These are phyloP conservation scores for Hystrix brachyura DNA, from an alignment of 2,113 vertebrate species.

Conservation along the genomic window DNA sequence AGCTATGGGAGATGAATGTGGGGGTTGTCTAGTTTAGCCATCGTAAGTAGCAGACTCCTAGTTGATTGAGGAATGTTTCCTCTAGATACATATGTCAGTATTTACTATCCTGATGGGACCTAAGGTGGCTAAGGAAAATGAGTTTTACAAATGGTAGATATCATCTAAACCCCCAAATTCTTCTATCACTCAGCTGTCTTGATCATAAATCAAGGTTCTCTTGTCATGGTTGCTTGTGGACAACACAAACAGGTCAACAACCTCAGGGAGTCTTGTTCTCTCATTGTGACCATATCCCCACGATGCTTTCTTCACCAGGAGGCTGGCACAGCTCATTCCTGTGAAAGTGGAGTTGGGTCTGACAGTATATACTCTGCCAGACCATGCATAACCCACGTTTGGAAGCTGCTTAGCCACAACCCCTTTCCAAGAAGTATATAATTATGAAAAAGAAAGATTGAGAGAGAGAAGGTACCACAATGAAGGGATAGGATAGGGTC, in stretches of 20 bases:
- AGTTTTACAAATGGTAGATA: background rate
- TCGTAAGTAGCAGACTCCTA: background rate
- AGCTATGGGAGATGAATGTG: background rate
- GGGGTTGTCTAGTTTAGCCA: background rate
- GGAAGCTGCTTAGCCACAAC: background rate
- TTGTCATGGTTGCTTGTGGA: background rate
- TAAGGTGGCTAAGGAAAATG: background rate
- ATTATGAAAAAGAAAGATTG: background rate
- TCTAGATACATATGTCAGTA: background rate
- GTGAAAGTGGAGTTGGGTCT: background rate
- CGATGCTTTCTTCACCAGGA: background rate
- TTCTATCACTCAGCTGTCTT: background rate
- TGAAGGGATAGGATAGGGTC: background rate
- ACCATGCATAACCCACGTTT: background rate
- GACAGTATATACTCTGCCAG: background rate
- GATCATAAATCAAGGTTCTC: background rate
- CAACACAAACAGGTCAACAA: background rate
- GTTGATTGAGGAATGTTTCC: background rate
- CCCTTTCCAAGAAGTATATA: background rate
- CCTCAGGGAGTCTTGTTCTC: background rate
- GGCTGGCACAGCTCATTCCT: background rate
- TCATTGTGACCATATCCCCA: background rate
- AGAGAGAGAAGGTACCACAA: background rate
- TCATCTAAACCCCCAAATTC: background rate
- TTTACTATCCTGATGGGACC: background rate